Base-by-base conservation (phyloP, 1,140 invertebrate species). In the Dendroctonus valens region DNA sequence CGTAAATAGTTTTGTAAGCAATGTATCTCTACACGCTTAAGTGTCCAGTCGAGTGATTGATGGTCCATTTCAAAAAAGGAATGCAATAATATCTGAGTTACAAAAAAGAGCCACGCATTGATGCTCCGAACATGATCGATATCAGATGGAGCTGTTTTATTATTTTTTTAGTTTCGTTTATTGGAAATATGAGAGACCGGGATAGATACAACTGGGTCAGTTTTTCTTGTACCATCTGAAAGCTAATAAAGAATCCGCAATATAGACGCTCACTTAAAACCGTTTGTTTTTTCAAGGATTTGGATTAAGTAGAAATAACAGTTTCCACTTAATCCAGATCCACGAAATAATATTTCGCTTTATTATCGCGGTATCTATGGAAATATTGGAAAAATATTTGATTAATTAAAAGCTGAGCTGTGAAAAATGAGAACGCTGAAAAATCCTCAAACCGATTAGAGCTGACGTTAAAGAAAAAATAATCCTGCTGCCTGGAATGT, bases 1-100 rank as follows among this genome's bases (percentile, higher is more conserved):
- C 58, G 46, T 59, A 59, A 59, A 59, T 59, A 59, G 58, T 48
- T 58, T 59, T 59, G 58, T 59, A 41, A 59, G 58, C 46, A 59
- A 59, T 59, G 58, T 59, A 49, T 49, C 58, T 59, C 58, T 48
- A 59, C 58, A 59, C 12, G 42, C 26, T 59, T 59, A 59, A 59
- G 58, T 59, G 58, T 59, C 58, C 58, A 49, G 44, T 12, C n/a
- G 58, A 59, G 58, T 59, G 58, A 59, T 59, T 48, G 44, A 59
- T 59, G 58, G 44, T 39, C 58, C 46, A 44, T 59, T 59, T 59
- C 8, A 59, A 59, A 59, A 59, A 59, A 59, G 58, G 46, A 59
- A 49, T 46, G 58, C 26, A 59, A 59, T 59, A 59, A 59, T 59
- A 59, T 59, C 58, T 59, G 7, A 59, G 58, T 59, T 59, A 59